Evolutionary conservation across 2,797 vertebrate genomes (phyloP).

Genomic region (Rhyacichthys aspro): DNA sequence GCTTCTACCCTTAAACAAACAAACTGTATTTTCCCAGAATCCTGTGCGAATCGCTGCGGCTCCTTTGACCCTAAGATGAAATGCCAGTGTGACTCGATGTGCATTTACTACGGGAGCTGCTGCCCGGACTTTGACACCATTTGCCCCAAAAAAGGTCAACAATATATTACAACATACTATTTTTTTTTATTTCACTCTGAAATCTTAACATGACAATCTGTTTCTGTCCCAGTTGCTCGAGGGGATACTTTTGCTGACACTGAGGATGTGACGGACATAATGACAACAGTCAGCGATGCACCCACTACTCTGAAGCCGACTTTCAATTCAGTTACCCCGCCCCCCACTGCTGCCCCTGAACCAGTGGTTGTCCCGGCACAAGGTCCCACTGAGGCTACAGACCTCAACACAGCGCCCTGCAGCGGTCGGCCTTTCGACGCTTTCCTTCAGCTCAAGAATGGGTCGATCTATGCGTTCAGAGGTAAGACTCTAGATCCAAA

Average conservation of each 20-base stretch:
- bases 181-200: neutral
- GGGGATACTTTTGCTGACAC: conserved; percentile 87
- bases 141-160: conserved; percentile 87
- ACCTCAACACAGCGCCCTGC: conserved; percentile 78
- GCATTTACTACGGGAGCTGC: conserved; percentile 92
- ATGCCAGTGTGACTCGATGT: conserved; percentile 94
- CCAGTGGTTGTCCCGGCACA: neutral
- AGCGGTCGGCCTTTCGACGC: conserved; percentile 88
- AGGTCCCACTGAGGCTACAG: neutral
- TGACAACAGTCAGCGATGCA: neutral
- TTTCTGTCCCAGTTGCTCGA: conserved; percentile 76
- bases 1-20: conserved; percentile 7
- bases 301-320: neutral
- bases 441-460: conserved; percentile 93
- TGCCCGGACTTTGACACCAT: conserved; percentile 81
- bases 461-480: conserved; percentile 92
- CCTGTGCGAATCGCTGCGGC: conserved; percentile 85
- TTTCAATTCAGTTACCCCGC: neutral
- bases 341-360: neutral
- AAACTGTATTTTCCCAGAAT: conserved; percentile 77
- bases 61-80: conserved; percentile 79
- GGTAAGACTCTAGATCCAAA: conserved; percentile 70
- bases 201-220: neutral
- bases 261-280: conserved; percentile 57
- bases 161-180: neutral